Base-by-base conservation (phyloP, 2,113 vertebrate genomes). In the Lontra canadensis region DNA sequence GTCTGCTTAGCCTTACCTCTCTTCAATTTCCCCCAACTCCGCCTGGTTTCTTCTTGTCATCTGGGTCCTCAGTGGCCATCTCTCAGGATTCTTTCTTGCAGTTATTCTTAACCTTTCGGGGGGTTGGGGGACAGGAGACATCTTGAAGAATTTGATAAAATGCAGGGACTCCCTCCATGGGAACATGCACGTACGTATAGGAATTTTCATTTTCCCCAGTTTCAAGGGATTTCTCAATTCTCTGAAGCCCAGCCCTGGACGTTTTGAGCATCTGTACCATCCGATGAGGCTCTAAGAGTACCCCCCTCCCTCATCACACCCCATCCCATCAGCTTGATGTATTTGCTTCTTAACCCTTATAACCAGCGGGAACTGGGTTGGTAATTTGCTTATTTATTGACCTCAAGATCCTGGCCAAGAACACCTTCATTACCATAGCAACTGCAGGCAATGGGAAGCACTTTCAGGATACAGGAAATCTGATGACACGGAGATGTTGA, bases 341-440 rank as follows among this genome's bases (percentile, higher is more conserved):
- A 57, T 92, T 95, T 89, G 31, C 36, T 90, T 59, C 34, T 88
- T 61, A 23, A 42, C 34, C 14, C 34, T 84, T 59, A 39, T 17
- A 94, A 92, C 57, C 39, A 44, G 39, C 17, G 17, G 21, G 78
- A 95, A 83, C 86, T 59, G 69, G 26, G 18, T 67, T 87, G 71
- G 47, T 93, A 84, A 36, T 93, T 96, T 94, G 47, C 89, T 86
- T 95, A 9, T 82, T 87, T 95, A 47, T 36, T 67, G 15, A 55
- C 88, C 55, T 95, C 44, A 78, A 86, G 88, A 82, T 94, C 78
- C 90, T 55, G 78, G 65, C 63, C 82, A 89, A 86, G 82, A 95
- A 69, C 36, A 80, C 85, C 65, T 93, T 69, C 39, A 89, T 95
- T 86, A 47, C 89, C 91, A 96, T 95, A 82, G 96, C 78, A 97